Evolutionary conservation across 1,140 invertebrate species (phyloP), one percentile per base, ranked within the genome.

Genomic region (Streblospio benedicti): DNA sequence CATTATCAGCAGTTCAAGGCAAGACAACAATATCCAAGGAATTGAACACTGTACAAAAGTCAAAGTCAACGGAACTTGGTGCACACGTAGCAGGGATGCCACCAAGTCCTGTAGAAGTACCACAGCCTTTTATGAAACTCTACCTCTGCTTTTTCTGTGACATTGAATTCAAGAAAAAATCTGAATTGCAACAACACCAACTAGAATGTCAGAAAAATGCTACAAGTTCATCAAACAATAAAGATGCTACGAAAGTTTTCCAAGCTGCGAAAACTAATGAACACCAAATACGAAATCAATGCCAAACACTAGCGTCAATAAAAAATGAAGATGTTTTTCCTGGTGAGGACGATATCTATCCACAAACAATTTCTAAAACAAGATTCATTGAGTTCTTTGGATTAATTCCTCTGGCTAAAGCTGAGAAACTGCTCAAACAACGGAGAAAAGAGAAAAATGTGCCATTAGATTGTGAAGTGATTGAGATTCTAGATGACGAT

Each of bases 111-210:
- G n/a, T n/a, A n/a, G n/a, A n/a, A n/a, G n/a, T n/a, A n/a, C n/a
- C n/a, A n/a, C 30, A 51, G 31, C 58, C 47, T 20, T 70, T 65
- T 52, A 56, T 69, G 25, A 67, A 70, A 43, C 67, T 75, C 9
- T 73, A 66, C 43, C 63, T 72, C 5, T 75, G 73, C 60, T 75
- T 61, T 54, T 70, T 68, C 62, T 75, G 73, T 65, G 66, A 69
- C 44, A 65, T 66, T 30, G 70, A 75, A 54, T 75, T 75, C 58
- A 25, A 59, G 1, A 60, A 65, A 25, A 67, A 65, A 50, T 62
- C 59, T 4, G 60, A 55, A 3, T 67, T 75, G 62, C 66, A 67
- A 23, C 57, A 56, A 20, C 71, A 73, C 49, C 70, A 73, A 47
- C 60, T 54, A 20, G 45, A 35, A 6, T 74, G 70, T 63, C 53